These are phyloP conservation scores for Sterrhoptilus dennistouni DNA, from an alignment of 2,113 vertebrate genomes.

Conservation along the genomic window DNA sequence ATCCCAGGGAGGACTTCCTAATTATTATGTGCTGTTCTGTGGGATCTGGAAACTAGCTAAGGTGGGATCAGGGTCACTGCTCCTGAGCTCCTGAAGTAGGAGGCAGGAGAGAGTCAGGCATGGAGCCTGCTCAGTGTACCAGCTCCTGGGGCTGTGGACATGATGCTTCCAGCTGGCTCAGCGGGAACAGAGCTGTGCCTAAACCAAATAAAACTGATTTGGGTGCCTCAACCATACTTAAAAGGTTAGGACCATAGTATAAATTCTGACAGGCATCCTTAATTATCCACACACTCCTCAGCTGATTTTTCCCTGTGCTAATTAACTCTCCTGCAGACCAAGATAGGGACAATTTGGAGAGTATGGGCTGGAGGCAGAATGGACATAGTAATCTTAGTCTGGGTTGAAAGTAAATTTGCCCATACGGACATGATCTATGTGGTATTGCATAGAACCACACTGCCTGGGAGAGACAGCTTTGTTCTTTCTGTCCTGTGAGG, in stretches of 20 bases:
- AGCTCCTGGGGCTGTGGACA: accelerated
- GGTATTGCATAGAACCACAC: background rate
- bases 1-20: background rate
- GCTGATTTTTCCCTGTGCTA: background rate
- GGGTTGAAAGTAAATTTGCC: background rate
- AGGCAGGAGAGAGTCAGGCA: background rate
- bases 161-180: background rate
- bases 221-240: background rate
- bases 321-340: background rate
- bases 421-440: background rate
- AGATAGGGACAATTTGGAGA: background rate
- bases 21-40: accelerated
- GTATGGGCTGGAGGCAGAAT: background rate
- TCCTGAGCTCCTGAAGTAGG: background rate
- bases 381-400: accelerated
- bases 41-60: background rate
- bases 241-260: background rate
- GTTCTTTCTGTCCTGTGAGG: background rate
- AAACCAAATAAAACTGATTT: background rate
- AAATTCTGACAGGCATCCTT: background rate
- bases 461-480: background rate
- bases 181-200: background rate
- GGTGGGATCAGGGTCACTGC: background rate
- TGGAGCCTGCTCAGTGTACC: background rate
- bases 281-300: background rate